Evolutionary conservation across 2,113 vertebrate genomes (phyloP).

Genomic region (Peromyscus maniculatus): DNA sequence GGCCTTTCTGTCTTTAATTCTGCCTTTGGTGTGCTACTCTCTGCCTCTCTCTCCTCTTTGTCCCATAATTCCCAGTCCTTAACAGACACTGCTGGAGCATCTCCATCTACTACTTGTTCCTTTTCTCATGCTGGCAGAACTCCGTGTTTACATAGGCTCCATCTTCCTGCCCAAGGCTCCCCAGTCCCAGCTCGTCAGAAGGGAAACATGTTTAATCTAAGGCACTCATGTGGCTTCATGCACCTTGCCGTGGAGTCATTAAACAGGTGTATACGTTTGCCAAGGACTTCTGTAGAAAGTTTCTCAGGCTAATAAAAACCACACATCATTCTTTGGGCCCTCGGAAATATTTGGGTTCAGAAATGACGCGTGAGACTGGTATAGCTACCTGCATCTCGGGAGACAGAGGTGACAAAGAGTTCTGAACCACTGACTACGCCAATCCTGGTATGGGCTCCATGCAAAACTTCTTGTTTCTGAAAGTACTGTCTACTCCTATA

Average conservation of each 20-base stretch:
- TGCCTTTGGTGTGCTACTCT: neutral
- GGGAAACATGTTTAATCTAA: slow-evolving; percentile 5
- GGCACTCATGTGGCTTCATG: slow-evolving; percentile 10
- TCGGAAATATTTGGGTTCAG: neutral
- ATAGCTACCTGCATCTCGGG: neutral
- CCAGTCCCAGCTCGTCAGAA: neutral
- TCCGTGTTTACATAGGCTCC: slow-evolving; percentile 16
- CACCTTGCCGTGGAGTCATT: slow-evolving; percentile 22
- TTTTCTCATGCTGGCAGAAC: neutral
- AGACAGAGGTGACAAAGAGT: neutral
- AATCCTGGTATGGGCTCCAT: neutral
- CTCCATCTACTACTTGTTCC: neutral
- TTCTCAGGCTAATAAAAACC: slow-evolving; percentile 33
- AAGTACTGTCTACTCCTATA: neutral
- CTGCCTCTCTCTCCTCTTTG: neutral
- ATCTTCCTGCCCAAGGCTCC: neutral
- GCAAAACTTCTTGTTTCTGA: slow-evolving; percentile 10
- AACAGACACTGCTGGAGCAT: neutral
- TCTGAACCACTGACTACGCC: neutral
- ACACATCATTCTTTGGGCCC: neutral
- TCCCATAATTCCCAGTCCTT: neutral
- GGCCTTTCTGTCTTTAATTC: neutral
- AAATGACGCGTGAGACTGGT: neutral
- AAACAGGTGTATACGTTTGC: neutral
- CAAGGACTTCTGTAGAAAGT: slow-evolving; percentile 27